These are phyloP conservation scores for Chroicocephalus ridibundus DNA, from an alignment of 2,113 vertebrate species.

Conservation along the genomic window DNA sequence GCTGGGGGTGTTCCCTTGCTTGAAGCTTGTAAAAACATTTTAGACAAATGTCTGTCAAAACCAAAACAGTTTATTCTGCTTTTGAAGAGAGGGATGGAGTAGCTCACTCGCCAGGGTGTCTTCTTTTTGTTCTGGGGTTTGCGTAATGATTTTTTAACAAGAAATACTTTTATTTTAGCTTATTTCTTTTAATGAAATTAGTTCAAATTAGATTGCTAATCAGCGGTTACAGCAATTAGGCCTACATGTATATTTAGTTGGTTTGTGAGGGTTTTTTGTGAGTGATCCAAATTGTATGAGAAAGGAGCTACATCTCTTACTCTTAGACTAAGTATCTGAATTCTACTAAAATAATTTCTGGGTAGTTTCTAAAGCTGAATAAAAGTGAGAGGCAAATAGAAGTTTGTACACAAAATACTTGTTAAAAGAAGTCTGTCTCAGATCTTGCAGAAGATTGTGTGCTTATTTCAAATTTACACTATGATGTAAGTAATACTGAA, in stretches of 20 bases:
- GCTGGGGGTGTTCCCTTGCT: not conserved
- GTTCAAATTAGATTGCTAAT: not conserved
- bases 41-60: not conserved
- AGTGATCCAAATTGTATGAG: not conserved
- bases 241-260: not conserved
- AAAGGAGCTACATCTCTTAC: not conserved
- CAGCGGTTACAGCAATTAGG: not conserved
- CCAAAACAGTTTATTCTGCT: not conserved
- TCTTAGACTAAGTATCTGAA: not conserved
- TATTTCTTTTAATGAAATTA: not conserved
- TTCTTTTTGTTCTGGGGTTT: not conserved
- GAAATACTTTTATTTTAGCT: not conserved
- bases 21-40: not conserved
- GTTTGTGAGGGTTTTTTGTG: not conserved
- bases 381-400: not conserved
- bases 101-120: not conserved
- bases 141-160: not conserved
- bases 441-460: not conserved
- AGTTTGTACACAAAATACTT: not conserved
- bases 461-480: not conserved
- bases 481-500: not conserved
- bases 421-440: not conserved
- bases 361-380: not conserved
- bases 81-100: not conserved
- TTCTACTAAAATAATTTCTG: not conserved